Base-by-base conservation (phyloP, 2,888 invertebrate genomes). In the Andrena bucephala region DNA sequence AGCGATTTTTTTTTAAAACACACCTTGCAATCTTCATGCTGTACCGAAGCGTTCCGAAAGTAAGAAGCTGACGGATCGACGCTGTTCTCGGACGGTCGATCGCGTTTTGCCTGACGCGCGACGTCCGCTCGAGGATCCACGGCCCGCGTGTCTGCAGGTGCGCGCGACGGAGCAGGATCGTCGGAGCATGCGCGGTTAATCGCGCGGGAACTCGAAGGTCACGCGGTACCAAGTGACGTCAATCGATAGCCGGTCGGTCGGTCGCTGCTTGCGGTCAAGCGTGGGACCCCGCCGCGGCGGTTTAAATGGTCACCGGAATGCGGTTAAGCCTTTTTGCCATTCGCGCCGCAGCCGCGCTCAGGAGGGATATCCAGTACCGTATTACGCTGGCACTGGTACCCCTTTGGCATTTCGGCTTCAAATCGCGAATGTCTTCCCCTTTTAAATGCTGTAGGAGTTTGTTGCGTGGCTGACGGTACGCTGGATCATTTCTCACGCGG, bases 241-340 rank as follows among this genome's bases (percentile, higher is more conserved):
- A 92, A 81, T 87, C 89, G 87, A 85, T 89, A 89, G 89, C 89
- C 87, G 85, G 77, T 54, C 75, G 69, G 86, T 87, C 85, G 88
- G 86, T 82, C 83, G 85, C 86, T 84, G 88, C 85, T 90, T 85
- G 90, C 89, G 90, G 89, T 88, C 90, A 88, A 89, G 90, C 92
- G 93, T 92, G 92, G 91, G 92, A 92, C 90, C 91, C 83, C 86
- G 89, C 86, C 86, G 86, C 89, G 90, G 90, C 89, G 90, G 90
- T 92, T 93, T 93, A 93, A 93, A 93, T 92, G 93, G 91, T 93
- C 92, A 89, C 77, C 90, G 93, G 93, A 93, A 93, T 93, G 93
- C 92, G 93, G 92, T 92, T 93, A 91, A 92, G 91, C 92, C 92
- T 92, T 93, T 93, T 93, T 92, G 91, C 91, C 89, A 91, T 91